A percentile compares a stretch with the other conserved stretches of the same genome.
Conservation (phyloP, 2,113 vertebrate genomes). For the Ceyx melanurus region DNA sequence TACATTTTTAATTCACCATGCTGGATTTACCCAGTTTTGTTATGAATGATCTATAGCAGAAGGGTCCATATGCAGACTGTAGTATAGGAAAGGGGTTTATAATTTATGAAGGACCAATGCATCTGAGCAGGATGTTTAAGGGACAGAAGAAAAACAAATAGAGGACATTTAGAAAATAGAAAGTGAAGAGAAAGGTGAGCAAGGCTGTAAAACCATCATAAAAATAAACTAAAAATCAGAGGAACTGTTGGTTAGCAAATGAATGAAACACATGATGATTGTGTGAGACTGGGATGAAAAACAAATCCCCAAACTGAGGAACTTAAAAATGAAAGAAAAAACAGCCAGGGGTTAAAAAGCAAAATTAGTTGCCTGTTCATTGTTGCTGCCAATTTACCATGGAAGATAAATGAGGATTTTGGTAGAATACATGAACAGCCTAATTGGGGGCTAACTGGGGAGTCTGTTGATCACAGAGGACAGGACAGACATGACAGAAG, state of each 20-base stretch:
- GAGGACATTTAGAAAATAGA: conserved; percentile 35
- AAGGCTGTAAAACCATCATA: not conserved
- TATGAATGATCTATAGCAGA: conserved; percentile 45
- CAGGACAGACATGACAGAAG: not conserved
- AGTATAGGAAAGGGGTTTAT: conserved; percentile 33
- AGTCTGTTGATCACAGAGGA: not conserved
- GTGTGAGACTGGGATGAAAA: not conserved
- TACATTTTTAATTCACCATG: conserved; percentile 39
- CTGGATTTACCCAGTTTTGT: conserved; percentile 35
- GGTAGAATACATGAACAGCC: not conserved
- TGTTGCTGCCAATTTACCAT: not conserved
- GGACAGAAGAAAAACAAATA: conserved; percentile 7
- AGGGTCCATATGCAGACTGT: conserved; percentile 29
- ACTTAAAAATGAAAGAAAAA: not conserved
- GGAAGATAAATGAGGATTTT: not conserved
- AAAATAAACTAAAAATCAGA: not conserved
- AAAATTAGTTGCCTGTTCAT: not conserved
- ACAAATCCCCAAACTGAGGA: not conserved
- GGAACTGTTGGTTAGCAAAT: not conserved
- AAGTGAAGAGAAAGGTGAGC: not conserved
- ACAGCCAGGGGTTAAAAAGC: not conserved
- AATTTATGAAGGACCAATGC: conserved; percentile 54
- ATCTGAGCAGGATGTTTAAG: conserved; percentile 25
- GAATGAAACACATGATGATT: not conserved
- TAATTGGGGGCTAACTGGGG: not conserved